Evolutionary conservation across 2,797 vertebrate species (phyloP).

Genomic region (Tachyglossus aculeatus): DNA sequence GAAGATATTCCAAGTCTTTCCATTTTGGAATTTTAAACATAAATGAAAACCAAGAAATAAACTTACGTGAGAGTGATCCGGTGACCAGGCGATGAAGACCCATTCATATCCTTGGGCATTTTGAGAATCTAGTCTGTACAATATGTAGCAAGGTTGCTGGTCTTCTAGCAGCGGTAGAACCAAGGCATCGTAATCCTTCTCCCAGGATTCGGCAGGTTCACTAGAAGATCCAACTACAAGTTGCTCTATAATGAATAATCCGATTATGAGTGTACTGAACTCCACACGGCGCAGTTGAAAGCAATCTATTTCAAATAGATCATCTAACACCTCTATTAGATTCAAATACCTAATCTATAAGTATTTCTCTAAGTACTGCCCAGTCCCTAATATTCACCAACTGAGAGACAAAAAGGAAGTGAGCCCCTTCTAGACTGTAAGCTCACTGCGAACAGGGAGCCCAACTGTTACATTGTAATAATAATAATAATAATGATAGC

Average conservation of each 20-base stretch:
- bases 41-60: conserved; percentile 23
- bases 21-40: conserved; percentile 5
- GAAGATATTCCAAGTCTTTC: neutral
- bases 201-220: conserved; percentile 85
- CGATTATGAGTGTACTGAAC: conserved; percentile 24
- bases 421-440: too few relatives aligned
- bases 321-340: too few relatives aligned
- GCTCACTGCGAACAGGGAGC: too few relatives aligned
- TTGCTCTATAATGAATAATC: conserved; percentile 82
- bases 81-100: conserved; percentile 96
- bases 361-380: too few relatives aligned
- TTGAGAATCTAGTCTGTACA: conserved; percentile 93
- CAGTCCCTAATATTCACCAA: too few relatives aligned
- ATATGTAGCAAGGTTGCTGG: conserved; percentile 88
- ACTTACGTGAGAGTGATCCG: conserved; percentile 91
- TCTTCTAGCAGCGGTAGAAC: conserved; percentile 90
- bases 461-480: too few relatives aligned
- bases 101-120: conserved; percentile 97
- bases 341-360: too few relatives aligned
- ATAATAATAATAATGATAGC: too few relatives aligned
- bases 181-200: conserved; percentile 89
- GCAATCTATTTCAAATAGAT: neutral
- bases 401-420: too few relatives aligned
- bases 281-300: neutral
- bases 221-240: conserved; percentile 83